phyloP scores from a whole-genome alignment of 2,113 vertebrate genomes.

The pig (Sus scrofa) region DNA sequence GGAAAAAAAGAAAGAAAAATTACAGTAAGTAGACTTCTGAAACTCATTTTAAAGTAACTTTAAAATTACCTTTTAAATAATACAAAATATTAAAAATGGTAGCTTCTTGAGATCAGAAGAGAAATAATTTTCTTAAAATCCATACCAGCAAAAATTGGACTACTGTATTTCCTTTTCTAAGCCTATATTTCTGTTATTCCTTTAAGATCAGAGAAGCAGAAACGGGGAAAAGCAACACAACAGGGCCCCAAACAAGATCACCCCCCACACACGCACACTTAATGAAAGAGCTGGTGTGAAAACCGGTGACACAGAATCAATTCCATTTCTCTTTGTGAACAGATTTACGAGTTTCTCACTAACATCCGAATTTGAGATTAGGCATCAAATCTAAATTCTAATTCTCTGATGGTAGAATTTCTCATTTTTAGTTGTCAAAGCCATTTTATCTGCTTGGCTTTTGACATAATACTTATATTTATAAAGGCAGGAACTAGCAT shows the following conservation, averaged over 20 bases:
- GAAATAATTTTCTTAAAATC: constrained; percentile 44
- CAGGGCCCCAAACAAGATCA: not conserved
- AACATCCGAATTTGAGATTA: not conserved
- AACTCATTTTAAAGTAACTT: not conserved
- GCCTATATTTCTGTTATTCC: not conserved
- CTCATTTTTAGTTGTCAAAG: constrained; percentile 21
- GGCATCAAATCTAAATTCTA: not conserved
- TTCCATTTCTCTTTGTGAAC: not conserved
- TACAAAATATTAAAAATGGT: not conserved
- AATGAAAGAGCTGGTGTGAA: not conserved
- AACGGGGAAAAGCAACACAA: not conserved
- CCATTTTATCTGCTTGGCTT: not conserved
- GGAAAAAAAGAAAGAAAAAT: not conserved
- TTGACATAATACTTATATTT: not conserved
- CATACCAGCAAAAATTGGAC: not conserved
- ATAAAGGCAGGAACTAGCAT: not conserved
- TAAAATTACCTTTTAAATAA: not conserved
- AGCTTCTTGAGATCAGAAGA: constrained; percentile 3
- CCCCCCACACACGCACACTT: not conserved
- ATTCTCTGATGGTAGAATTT: not conserved
- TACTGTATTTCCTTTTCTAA: not conserved
- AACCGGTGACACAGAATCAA: not conserved
- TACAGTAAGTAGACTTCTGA: not conserved
- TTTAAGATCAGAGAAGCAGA: not conserved
- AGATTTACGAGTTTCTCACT: not conserved